phyloP scores from a whole-genome alignment of 2,797 vertebrate genomes.

The Pangasius larnaudii region DNA sequence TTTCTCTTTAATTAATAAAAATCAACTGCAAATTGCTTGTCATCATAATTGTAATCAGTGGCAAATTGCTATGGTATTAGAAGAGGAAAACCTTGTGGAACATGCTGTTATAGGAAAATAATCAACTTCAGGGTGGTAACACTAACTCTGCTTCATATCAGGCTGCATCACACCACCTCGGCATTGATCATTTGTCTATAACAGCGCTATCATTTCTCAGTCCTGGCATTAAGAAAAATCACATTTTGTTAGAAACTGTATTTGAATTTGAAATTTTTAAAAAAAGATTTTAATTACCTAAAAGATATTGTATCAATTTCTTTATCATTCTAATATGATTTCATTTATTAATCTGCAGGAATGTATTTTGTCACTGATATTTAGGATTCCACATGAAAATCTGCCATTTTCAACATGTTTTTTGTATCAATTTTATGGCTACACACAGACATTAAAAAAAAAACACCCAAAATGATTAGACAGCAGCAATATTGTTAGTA shows the following conservation, averaged over 20 bases:
- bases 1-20: neutral
- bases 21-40: neutral
- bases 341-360: neutral
- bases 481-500: neutral
- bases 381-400: neutral
- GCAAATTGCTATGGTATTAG: neutral
- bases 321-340: neutral
- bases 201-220: neutral
- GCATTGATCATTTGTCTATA: neutral
- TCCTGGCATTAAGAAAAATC: neutral
- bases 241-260: neutral
- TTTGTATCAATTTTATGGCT: neutral
- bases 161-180: neutral
- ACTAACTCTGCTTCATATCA: neutral
- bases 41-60: neutral
- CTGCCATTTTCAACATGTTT: neutral
- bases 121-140: neutral
- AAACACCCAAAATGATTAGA: neutral
- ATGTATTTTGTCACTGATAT: neutral
- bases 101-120: neutral
- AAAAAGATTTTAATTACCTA: neutral
- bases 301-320: neutral
- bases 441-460: neutral
- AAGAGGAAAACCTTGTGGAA: neutral
- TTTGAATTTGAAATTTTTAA: neutral